phyloP scores from a whole-genome alignment of 1,140 invertebrate species.

The Musca domestica region DNA sequence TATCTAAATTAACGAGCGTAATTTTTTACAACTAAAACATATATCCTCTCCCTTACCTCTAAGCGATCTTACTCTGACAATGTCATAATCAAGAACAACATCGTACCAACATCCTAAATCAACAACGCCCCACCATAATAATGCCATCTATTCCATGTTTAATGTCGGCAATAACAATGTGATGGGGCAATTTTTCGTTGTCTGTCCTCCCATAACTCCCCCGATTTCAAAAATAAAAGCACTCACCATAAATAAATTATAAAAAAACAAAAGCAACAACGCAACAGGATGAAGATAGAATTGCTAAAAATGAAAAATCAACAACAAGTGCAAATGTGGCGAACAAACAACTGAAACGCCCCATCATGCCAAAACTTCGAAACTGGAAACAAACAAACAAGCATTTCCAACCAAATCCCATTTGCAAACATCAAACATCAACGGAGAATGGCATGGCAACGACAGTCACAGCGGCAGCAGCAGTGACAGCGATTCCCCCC shows the following conservation, averaged over 20 bases:
- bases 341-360: too few relatives aligned
- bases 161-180: conserved; percentile 2
- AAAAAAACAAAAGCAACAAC: conserved; percentile 1
- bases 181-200: not conserved
- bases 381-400: not conserved
- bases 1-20: too few relatives aligned
- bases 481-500: not conserved
- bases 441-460: not conserved
- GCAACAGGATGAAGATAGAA: not conserved
- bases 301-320: conserved; percentile 18
- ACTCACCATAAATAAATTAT: conserved; percentile 15
- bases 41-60: too few relatives aligned
- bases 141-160: not conserved
- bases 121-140: too few relatives aligned
- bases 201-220: not conserved
- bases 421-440: conserved; percentile 4
- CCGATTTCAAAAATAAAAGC: not conserved
- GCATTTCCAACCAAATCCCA: not conserved
- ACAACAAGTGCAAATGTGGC: conserved; percentile 12
- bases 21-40: too few relatives aligned
- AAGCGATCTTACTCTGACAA: too few relatives aligned
- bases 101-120: too few relatives aligned
- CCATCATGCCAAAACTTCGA: not conserved
- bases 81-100: too few relatives aligned
- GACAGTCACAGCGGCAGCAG: not conserved